Base-by-base conservation (phyloP, 2,888 invertebrate genomes). In the Sipha maydis region DNA sequence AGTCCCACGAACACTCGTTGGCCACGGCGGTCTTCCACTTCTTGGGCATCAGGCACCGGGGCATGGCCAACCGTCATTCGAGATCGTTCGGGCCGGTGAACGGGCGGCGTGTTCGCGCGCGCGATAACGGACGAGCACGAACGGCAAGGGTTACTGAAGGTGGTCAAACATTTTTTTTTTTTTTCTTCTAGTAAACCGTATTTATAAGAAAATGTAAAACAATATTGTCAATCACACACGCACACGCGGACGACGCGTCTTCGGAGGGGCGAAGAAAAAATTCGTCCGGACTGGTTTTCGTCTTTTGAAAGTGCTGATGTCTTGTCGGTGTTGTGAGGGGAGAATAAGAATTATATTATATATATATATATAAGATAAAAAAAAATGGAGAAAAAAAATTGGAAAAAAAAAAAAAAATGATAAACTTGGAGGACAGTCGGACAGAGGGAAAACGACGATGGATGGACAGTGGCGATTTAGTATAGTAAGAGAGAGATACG, bases 11-110 rank as follows among this genome's bases (percentile, higher is more conserved):
- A 21, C 77, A 83, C 76, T 89, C 93, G 90, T 90, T 83, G 89
- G 89, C 86, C 90, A 69, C 90, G 89, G 80, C 90, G 89, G 90
- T 90, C 91, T 91, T 97, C 96, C 97, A 97, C 94, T 97, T 97
- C 94, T 97, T 97, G 92, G 97, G 97, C 97, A 97, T 97, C 93
- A 97, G 95, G 94, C 97, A 97, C 93, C 97, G 96, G 93, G 97
- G 97, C 97, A 97, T 97, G 83, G 89, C 89, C 85, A 89, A 86
- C 85, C 89, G 79, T 86, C 76, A 85, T 82, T 71, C 83, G 83
- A 79, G 80, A 48, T 54, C 34, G 14, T 89, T 76, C 31, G 61
- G n/a, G 56, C 56, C 38, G 34, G 31, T 11, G 31, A 11, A 19
- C 41, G 41, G n/a, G 19, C 73, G 25, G 34, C 25, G 31, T 25